Percentiles rank a stretch among this genome's conserved stretches.
These are phyloP conservation scores for Petromus typicus DNA, from an alignment of 2,113 vertebrate genomes.

Conservation along the genomic window DNA sequence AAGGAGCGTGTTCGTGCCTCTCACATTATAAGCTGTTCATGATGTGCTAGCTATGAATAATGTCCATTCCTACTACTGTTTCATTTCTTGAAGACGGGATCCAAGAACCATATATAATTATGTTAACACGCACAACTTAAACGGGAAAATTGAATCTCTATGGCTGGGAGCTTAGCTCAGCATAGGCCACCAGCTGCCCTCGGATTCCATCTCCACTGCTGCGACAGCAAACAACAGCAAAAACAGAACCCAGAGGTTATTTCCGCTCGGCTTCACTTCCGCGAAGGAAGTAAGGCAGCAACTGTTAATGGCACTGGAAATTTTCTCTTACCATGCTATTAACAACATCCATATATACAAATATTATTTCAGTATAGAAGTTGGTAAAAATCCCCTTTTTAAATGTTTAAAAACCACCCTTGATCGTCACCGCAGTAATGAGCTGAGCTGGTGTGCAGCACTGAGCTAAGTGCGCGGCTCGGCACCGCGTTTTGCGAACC, in stretches of 20 bases:
- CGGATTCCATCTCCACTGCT: background rate
- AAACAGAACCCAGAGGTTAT: background rate
- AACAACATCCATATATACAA: background rate
- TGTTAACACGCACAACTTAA: background rate
- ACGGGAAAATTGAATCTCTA: background rate
- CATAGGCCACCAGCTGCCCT: background rate
- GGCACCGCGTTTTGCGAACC: background rate
- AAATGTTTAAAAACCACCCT: background rate
- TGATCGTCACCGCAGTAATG: background rate
- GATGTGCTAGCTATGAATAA: background rate
- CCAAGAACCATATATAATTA: background rate
- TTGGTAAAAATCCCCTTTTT: background rate
- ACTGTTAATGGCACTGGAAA: background rate
- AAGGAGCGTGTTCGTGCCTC: background rate
- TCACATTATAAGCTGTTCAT: background rate
- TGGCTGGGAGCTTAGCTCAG: background rate
- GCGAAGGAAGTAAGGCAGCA: background rate
- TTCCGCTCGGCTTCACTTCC: slow-evolving; percentile 37
- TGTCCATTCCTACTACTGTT: background rate
- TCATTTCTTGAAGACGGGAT: background rate
- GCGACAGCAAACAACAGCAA: background rate
- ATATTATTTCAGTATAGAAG: background rate
- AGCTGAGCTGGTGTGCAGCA: background rate
- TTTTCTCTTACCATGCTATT: background rate
- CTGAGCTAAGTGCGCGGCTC: background rate